These are phyloP conservation scores for Epinephelus awoara DNA, from an alignment of 2,797 vertebrate genomes.

Conservation along the genomic window DNA sequence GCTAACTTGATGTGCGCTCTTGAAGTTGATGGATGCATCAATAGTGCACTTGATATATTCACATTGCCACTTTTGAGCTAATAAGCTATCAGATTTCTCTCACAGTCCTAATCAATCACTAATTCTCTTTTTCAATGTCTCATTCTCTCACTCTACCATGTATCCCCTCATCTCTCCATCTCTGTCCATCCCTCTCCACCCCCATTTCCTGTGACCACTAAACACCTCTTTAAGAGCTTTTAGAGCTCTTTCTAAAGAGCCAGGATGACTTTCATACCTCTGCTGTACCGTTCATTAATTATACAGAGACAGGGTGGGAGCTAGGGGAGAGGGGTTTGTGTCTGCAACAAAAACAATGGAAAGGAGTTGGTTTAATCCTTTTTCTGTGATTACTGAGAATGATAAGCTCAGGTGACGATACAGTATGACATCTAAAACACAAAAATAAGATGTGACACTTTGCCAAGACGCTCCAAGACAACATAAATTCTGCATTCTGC, in stretches of 20 bases:
- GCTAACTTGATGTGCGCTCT: constrained; percentile 22
- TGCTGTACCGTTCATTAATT: constrained; percentile 71
- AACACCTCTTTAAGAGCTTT: constrained; percentile 78
- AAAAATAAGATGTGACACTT: constrained; percentile 6
- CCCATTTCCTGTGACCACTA: constrained; percentile 77
- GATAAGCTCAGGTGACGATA: background rate
- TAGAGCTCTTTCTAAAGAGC: constrained; percentile 59
- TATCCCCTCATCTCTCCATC: constrained; percentile 6
- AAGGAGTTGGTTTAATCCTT: background rate
- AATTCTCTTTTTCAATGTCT: constrained; percentile 39
- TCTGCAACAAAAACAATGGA: constrained; percentile 36
- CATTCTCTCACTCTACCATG: constrained; percentile 5
- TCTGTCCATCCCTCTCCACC: constrained; percentile 41
- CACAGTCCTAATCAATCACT: constrained; percentile 55
- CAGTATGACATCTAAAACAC: background rate
- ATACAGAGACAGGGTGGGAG: constrained; percentile 55
- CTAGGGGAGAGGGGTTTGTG: background rate
- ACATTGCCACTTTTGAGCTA: constrained; percentile 17
- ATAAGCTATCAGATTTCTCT: constrained; percentile 51
- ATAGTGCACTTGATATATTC: constrained; percentile 15
- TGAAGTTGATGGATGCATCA: constrained; percentile 26
- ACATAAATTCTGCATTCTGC: background rate
- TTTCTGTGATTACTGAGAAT: background rate
- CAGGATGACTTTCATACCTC: constrained; percentile 65
- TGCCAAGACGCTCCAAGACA: background rate